Base-by-base conservation (phyloP, 2,113 vertebrate genomes). In the Lagopus leucura region DNA sequence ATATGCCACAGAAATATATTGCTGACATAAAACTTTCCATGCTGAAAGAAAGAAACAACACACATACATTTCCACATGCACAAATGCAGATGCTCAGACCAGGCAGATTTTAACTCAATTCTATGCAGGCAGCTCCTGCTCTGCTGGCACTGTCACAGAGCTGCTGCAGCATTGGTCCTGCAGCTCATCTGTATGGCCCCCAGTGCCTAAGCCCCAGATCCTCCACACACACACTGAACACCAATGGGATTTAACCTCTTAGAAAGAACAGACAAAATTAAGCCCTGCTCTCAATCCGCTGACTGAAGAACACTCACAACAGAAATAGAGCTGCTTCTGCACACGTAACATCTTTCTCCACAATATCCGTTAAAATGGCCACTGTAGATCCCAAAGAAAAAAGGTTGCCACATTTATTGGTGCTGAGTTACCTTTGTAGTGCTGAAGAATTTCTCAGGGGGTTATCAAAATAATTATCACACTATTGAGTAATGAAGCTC, bases 1-100 rank as follows among this genome's bases (percentile, higher is more conserved):
- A 81, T 92, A 92, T 86, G 91, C 75, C 70, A 92, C 64, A 58
- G 76, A 74, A 95, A 90, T 60, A 32, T 7, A 87, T 47, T 73
- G 69, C 90, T 81, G 84, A 92, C 88, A 88, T 81, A 70, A 58
- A 92, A 48, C 75, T 88, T 72, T 71, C 82, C 43, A 65, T 17
- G 52, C 28, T 77, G 64, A 55, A 74, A 71, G 61, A 75, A 90
- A 75, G 52, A 73, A 60, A 42, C 1, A 47, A 2, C 60, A 89
- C 32, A 54, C 78, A 88, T 82, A 90, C 24, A 89, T 66, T 82
- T 86, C 81, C 78, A 69, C 61, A 52, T 85, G 90, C 76, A 89
- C 91, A 71, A 75, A 19, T 10, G 47, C 36, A 1, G 70, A 16
- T 84, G 78, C 38, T 94, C 43, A 36, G 73, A 69, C 22, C 81